These are phyloP conservation scores for Phacellophora camtschatica DNA, from an alignment of 30 jellyfish, hydroid and myxozoan genomes.

Conservation along the genomic window DNA sequence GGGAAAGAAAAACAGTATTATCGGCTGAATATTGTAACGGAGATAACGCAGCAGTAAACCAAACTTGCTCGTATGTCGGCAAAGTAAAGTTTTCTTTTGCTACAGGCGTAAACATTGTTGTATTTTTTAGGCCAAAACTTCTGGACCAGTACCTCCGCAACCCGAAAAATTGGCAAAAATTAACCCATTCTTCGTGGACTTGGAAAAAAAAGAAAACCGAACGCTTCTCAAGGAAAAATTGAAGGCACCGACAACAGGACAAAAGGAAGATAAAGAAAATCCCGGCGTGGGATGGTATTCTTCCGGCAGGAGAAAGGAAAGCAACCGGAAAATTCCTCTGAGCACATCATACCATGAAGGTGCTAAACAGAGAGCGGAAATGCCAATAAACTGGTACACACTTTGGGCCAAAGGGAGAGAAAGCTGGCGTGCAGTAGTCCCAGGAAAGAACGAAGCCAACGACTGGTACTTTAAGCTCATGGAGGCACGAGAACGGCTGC, in stretches of 20 bases:
- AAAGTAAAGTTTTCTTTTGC: neutral
- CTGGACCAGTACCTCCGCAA: slow-evolving; percentile 49
- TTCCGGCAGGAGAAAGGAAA: neutral
- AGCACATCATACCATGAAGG: slow-evolving; percentile 28
- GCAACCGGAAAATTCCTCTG: neutral
- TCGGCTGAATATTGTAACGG: too few relatives aligned
- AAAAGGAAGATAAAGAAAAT: neutral
- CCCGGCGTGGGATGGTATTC: neutral
- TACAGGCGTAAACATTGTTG: too few relatives aligned
- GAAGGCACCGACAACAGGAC: neutral
- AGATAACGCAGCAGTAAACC: too few relatives aligned
- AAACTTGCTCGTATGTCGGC: neutral
- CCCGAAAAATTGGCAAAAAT: neutral
- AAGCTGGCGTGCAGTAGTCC: slow-evolving; percentile 48
- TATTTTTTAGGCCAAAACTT: too few relatives aligned
- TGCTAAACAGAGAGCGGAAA: slow-evolving; percentile 46
- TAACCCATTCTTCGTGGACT: slow-evolving; percentile 37
- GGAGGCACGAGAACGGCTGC: slow-evolving; percentile 69
- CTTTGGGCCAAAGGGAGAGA: slow-evolving; percentile 65
- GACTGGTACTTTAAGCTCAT: slow-evolving; percentile 63
- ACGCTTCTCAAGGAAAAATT: neutral
- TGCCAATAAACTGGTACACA: slow-evolving; percentile 68
- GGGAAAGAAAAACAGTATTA: too few relatives aligned
- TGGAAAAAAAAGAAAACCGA: neutral
- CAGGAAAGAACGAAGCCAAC: slow-evolving; percentile 36